Evolutionary conservation across 2,888 invertebrate genomes (phyloP).

Genomic region (Drosophila ustulata): DNA sequence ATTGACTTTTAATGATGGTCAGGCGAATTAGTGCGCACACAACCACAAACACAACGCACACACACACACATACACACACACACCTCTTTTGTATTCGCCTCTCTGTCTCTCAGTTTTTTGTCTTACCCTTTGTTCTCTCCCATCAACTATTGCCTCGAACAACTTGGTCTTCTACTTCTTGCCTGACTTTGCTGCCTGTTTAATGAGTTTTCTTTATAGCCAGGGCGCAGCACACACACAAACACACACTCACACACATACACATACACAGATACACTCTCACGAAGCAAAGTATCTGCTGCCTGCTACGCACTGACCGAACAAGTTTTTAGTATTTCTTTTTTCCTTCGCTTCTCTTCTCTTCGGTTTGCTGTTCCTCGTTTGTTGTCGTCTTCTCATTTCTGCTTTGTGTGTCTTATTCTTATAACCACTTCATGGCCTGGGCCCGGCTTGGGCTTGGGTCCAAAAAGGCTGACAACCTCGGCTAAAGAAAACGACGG

Average conservation of each 20-base stretch:
- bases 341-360: conserved; percentile 7
- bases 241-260: conserved; percentile 27
- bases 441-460: conserved; percentile 48
- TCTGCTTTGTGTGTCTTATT: conserved; percentile 70
- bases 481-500: conserved; percentile 40
- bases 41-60: conserved; percentile 1
- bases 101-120: too few species aligned
- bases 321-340: conserved; percentile 66
- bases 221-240: conserved; percentile 57
- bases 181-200: conserved; percentile 63
- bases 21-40: conserved; percentile 51
- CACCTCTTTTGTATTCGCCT: neutral
- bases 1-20: conserved; percentile 77
- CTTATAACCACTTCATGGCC: conserved; percentile 69
- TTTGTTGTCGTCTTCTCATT: conserved; percentile 36
- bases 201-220: conserved; percentile 80
- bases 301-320: conserved; percentile 72
- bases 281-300: conserved; percentile 39
- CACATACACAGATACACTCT: conserved; percentile 28
- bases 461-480: conserved; percentile 81
- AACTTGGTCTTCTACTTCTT: conserved; percentile 54
- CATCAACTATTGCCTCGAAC: conserved; percentile 22
- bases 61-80: neutral
- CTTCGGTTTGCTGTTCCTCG: conserved; percentile 23
- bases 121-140: neutral